Evolutionary conservation across 64 coral and sea anemone species (phyloP).

Genomic region (Actinia equina): DNA sequence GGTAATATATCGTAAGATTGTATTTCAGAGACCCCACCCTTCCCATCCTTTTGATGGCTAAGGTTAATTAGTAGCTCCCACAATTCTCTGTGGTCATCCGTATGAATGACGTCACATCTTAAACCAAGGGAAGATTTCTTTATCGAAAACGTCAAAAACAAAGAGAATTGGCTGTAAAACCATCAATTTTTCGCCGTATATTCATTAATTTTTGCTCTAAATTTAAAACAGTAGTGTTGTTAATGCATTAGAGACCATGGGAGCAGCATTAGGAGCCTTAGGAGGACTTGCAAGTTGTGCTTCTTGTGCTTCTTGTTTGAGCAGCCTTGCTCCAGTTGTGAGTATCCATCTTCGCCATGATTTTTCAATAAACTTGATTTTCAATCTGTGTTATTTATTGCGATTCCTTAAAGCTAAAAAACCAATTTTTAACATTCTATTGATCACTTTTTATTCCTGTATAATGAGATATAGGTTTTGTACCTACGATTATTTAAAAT

Average conservation of each 20-base stretch:
- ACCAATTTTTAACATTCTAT: not conserved
- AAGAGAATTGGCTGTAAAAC: not conserved
- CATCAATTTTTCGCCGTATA: not conserved
- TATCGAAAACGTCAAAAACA: not conserved
- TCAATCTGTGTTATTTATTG: not conserved
- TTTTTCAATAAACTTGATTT: not conserved
- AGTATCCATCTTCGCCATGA: conserved; percentile 53
- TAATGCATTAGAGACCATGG: conserved; percentile 45
- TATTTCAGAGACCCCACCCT: not conserved
- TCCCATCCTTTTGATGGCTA: not conserved
- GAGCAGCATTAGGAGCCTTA: conserved; percentile 59
- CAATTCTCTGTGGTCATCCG: not conserved
- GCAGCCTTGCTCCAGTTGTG: conserved; percentile 74
- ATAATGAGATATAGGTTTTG: too few species aligned
- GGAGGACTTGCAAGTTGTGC: conserved; percentile 71
- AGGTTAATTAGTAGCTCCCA: not conserved
- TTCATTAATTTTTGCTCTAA: not conserved
- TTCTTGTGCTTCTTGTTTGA: conserved; percentile 78
- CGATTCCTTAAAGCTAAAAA: not conserved
- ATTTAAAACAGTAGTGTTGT: not conserved
- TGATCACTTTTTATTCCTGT: not conserved
- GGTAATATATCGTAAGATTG: too few species aligned
- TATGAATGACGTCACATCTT: conserved; percentile 22
- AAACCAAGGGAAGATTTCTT: not conserved
- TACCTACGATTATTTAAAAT: too few species aligned